Evolutionary conservation across 2,888 invertebrate species (phyloP), one percentile per base, ranked within the genome.

Genomic region (Incurvaria masculella): DNA sequence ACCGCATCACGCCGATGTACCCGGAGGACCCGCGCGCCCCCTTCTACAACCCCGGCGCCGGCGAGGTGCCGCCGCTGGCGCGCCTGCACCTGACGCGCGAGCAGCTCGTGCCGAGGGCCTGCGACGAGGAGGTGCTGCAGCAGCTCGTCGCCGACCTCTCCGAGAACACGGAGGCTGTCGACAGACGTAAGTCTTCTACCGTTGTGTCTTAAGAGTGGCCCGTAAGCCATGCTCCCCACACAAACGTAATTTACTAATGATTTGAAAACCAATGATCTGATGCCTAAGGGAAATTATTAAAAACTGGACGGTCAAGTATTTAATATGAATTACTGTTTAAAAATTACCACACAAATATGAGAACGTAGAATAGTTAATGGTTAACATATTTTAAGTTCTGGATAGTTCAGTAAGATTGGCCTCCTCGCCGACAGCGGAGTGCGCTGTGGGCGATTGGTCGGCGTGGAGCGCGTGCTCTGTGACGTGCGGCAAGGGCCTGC

Each of bases 1-100:
- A 86, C 60, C 84, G 86, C 51, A 97, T 99, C 59, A 97, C 97
- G 0, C 87, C 91, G 2, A 89, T 86, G 69, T 92, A 89, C 68
- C 97, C 97, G 0, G 91, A 93, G 68, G 93, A 97, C 74, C 89
- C 91, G 0, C 82, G 89, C 51, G 90, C 96, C 0, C 98, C 98
- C 0, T 99, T 98, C 72, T 97, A 92, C 71, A 87, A 91, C 63
- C 85, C 88, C 0, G 69, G 79, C 2, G 78, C 79, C 2, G 60
- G 66, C 19, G 82, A 82, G 47, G 89, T 98, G 81, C 83, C 84
- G 33, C 94, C 98, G 0, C 69, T 99, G 66, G 98, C 97, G 0
- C 61, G 75, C 23, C 79, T 98, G 2, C 86, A 89, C 59, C 76
- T 99, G 45, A 84, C 83, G 16, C 69, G 94, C 49, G 88, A 89